Evolutionary conservation across 2,888 invertebrate genomes (phyloP), one percentile per base, ranked within the genome.

Genomic region (Drosophila demipolita): DNA sequence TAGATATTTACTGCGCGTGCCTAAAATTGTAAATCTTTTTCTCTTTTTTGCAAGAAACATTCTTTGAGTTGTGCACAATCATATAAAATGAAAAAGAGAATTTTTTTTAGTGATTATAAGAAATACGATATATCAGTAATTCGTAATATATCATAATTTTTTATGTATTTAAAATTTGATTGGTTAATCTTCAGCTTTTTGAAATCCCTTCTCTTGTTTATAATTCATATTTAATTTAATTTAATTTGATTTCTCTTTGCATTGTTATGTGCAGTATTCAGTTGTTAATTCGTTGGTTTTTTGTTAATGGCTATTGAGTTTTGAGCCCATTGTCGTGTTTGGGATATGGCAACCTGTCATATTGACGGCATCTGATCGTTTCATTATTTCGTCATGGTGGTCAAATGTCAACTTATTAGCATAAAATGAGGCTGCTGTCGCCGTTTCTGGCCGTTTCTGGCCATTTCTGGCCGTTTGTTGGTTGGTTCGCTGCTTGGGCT

Each of bases 391-490:
- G 90, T 90, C 91, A 91, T 89, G 92, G 92, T 91, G 91, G 92
- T 90, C 91, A 92, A 91, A 90, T 87, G 91, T 86, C 91, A 89
- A 89, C 85, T 85, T 90, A 92, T 91, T 91, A 90, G 91, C 91
- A 92, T 91, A 89, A 91, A 45, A 90, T 87, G 90, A 68, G 63
- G 75, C 73, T 80, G 75, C 77, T 78, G 82, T 78, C 76, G 86
- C 78, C 73, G 73, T 77, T 77, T 68, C 75, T 73, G 66, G 63
- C 42, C 38, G 11, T 26, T 29, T 9, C 50, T 35, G 33, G 33
- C 65, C 72, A 69, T 77, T 77, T 70, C 74, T 74, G 63, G 66
- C 49, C 42, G 23, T 33, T 33, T 17, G 45, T 8, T 42, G 38
- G 32, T 61, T 64, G 50, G 50, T 70, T n/a, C 23, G 26, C 23